Base-by-base conservation (phyloP, 2,113 vertebrate species). In the Lonchura striata region DNA sequence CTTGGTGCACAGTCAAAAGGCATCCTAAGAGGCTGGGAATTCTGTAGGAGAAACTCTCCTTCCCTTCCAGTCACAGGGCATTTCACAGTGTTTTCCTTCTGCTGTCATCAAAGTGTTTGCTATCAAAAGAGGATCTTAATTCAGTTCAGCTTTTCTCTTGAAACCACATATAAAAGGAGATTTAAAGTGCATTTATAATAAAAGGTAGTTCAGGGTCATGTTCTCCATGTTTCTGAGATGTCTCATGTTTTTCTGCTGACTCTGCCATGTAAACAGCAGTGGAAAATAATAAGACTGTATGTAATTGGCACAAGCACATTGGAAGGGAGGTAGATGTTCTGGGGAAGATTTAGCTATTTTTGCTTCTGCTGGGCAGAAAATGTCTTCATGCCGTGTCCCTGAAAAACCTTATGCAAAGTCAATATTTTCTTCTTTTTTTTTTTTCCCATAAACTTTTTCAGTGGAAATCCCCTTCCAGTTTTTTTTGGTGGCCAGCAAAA, bases 191-290 rank as follows among this genome's bases (percentile, higher is more conserved):
- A 35, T 83, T 83, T 70, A n/a, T 63, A n/a, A 37, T 50, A 27
- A 42, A 77, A 92, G 92, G 79, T 83, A 41, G 11, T 44, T 93
- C 28, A n/a, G 68, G 91, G 93, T 92, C 59, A 77, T 50, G 59
- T 93, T 95, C 92, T 88, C 64, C 10, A 1, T 52, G 75, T 79
- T 95, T 89, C 81, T 92, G 87, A 77, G 79, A 50, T 81, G 88
- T 35, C 72, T 94, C 39, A 15, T 74, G 72, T 52, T 93, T 95
- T 95, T 95, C 82, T 96, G 95, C 96, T 96, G 93, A 94, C 75
- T 97, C 54, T 92, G 90, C 87, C 68, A 8, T 92, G 78, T 88
- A 86, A 96, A 71, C 44, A 69, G 79, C 84, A 88, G 87, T 0
- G 1, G 91, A 84, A 92, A 85, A 37, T 95, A 84, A 82, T 85